Base-by-base conservation (phyloP, 2,888 invertebrate species). In the Mesopsocus fuscifrons region DNA sequence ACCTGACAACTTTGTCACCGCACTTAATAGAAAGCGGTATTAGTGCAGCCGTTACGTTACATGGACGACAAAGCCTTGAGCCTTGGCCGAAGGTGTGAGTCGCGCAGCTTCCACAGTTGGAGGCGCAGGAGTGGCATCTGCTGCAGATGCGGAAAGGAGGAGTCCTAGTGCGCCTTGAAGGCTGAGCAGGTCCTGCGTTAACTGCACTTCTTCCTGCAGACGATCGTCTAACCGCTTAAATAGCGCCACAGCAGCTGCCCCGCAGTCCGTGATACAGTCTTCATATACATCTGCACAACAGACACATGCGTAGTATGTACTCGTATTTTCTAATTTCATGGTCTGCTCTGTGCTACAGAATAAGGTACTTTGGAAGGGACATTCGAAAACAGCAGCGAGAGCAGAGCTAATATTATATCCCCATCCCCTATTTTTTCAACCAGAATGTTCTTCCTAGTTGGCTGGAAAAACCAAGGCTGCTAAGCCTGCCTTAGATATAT, bases 161-260 rank as follows among this genome's bases (percentile, higher is more conserved):
- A 80, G 65, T 50, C 74, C 68, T 46, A 83, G 64, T 20, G 72
- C 68, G 9, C 84, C 83, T 59, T 80, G 76, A 21, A 84, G 57
- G 51, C 72, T 67, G 46, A 72, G 58, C 23, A 82, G 60, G 41
- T 72, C 66, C 49, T 69, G 65, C 44, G 73, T 72, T n/a, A 80
- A 61, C 30, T 71, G 63, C 45, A 74, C 68, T 63, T 89, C 88
- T 47, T 70, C 68, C 48, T 69, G 63, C 17, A 89, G 60, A 46
- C 71, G 64, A 40, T 68, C 61, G 30, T 68, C 63, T 3, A 91
- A 63, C 8, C 67, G 59, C 42, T 66, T 63, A 50, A 85, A 71
- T 46, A 74, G 60, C 47, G 67, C 63, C 34, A 74, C 65, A 32
- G 78, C 64, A 45, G 71, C 65, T 15, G 74, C 68, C 18, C 74